A percentile compares a stretch with the other conserved stretches of the same genome.
Evolutionary conservation across 2,888 invertebrate species (phyloP).

Genomic region (Beris morrisii): DNA sequence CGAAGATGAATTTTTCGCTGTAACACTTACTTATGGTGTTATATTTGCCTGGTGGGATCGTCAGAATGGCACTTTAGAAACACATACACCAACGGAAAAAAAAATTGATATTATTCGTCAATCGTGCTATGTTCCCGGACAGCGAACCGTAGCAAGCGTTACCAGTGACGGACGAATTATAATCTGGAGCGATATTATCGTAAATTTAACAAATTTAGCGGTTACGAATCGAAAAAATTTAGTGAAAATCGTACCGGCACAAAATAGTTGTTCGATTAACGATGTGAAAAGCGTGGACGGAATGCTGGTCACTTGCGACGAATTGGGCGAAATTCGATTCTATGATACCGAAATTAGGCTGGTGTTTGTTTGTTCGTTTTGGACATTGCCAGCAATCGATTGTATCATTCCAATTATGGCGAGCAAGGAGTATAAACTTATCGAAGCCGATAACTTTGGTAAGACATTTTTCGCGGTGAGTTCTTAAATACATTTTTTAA

Average conservation of each 20-base stretch:
- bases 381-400: conserved; percentile 23
- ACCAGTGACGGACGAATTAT: conserved; percentile 59
- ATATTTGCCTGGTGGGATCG: conserved; percentile 34
- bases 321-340: conserved; percentile 61
- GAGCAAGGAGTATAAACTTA: conserved; percentile 19
- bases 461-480: background rate
- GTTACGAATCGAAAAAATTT: conserved; percentile 27
- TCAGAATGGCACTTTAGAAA: conserved; percentile 42
- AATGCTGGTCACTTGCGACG: conserved; percentile 63
- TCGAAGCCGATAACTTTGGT: conserved; percentile 27
- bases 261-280: conserved; percentile 53
- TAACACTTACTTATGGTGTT: conserved; percentile 36
- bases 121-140: conserved; percentile 59
- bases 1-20: conserved; percentile 33
- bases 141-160: conserved; percentile 59
- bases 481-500: background rate
- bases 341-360: conserved; percentile 63
- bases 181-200: conserved; percentile 58
- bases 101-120: conserved; percentile 47
- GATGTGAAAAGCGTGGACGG: conserved; percentile 60
- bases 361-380: conserved; percentile 60
- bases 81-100: conserved; percentile 40
- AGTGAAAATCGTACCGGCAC: conserved; percentile 23
- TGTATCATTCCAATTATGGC: conserved; percentile 3
- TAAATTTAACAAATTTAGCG: background rate